Evolutionary conservation across 1,140 invertebrate genomes (phyloP).

Genomic region (Oppia nitens): DNA sequence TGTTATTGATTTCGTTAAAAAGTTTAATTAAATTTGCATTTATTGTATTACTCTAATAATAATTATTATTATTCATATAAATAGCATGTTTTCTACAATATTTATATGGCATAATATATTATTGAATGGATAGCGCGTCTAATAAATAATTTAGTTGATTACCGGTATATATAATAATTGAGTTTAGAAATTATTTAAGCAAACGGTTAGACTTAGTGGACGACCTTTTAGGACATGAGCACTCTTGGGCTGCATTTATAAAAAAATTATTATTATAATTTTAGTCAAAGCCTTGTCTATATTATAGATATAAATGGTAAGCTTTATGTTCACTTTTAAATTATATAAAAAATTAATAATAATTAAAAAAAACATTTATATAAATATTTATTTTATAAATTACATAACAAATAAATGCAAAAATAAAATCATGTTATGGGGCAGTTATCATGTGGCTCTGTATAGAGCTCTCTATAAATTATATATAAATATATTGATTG

Average conservation of each 20-base stretch:
- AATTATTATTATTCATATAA: too few relatives aligned
- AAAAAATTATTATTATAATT: neutral
- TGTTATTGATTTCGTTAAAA: too few relatives aligned
- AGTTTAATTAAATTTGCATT: too few relatives aligned
- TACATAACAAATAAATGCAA: neutral
- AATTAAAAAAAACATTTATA: neutral
- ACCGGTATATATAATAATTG: too few relatives aligned
- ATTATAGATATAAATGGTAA: neutral
- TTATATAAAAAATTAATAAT: neutral
- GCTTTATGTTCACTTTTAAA: neutral
- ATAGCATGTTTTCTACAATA: too few relatives aligned
- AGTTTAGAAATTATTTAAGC: too few relatives aligned
- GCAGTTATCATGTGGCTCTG: neutral
- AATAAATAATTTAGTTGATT: too few relatives aligned
- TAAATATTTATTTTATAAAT: neutral
- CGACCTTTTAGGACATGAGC: neutral
- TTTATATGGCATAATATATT: too few relatives aligned
- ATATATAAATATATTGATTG: too few relatives aligned
- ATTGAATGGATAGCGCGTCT: too few relatives aligned
- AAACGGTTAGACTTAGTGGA: too few relatives aligned
- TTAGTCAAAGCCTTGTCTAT: neutral
- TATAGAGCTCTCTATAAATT: neutral
- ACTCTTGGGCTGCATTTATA: neutral
- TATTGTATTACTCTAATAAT: too few relatives aligned
- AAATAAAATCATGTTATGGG: neutral